phyloP scores from a whole-genome alignment of 1,140 invertebrate species.

The Drosophila pruinosa region DNA sequence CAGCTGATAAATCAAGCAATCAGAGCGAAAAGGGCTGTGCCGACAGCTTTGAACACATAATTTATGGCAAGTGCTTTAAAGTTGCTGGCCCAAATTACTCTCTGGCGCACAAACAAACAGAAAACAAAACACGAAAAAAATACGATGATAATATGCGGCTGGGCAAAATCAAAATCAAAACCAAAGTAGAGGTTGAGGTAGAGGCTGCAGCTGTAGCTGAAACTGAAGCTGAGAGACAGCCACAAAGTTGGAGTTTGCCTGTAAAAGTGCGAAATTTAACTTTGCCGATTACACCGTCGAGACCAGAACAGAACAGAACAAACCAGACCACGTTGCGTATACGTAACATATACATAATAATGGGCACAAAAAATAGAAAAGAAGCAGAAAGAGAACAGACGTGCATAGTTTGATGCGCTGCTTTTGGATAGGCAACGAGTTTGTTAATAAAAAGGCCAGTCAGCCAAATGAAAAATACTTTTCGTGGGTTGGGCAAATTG shows the following conservation, averaged over 20 bases:
- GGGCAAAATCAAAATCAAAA: constrained; percentile 45
- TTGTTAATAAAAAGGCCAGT: constrained; percentile 75
- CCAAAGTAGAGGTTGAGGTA: constrained; percentile 4
- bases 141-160: constrained; percentile 47
- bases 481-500: constrained; percentile 59
- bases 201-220: too few relatives aligned
- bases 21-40: constrained; percentile 59
- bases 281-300: constrained; percentile 74
- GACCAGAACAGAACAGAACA: constrained; percentile 30
- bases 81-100: constrained; percentile 45
- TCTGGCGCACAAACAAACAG: constrained; percentile 29
- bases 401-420: constrained; percentile 60
- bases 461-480: constrained; percentile 73
- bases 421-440: constrained; percentile 33
- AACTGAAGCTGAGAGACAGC: neutral
- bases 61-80: constrained; percentile 73
- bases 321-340: constrained; percentile 52
- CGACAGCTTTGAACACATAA: constrained; percentile 56
- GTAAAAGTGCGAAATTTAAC: constrained; percentile 70
- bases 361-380: constrained; percentile 14
- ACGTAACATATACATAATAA: constrained; percentile 65
- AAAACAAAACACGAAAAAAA: neutral
- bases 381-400: neutral
- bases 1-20: constrained; percentile 76
- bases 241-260: constrained; percentile 30